Evolutionary conservation across 2,888 invertebrate species (phyloP), one percentile per base, ranked within the genome.

Genomic region (Drosophila falleni): DNA sequence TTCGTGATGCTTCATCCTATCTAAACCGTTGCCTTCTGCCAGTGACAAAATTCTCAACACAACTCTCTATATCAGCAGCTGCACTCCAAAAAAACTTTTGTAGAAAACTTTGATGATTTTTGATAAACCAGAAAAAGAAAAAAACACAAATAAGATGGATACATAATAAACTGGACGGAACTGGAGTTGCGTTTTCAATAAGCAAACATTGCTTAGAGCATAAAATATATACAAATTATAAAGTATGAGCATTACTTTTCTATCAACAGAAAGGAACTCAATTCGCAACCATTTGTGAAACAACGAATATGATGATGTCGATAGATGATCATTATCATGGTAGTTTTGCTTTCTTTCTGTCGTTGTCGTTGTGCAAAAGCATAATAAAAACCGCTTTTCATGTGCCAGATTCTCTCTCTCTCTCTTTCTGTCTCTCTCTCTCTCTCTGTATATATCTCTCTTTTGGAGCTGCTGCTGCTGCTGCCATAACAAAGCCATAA

Each of bases 401-500:
- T 87, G 80, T 76, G 83, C 70, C 71, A 63, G 55, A 56, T 53
- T 64, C 59, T 56, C 19, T 10, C 37, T 23, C 4, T 9, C 42
- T 16, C 16, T 47, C 58, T 35, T n/a, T 29, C 13, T 35, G 23
- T 8, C 4, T 1, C 41, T 10, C 23, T 44, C 2, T 47, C 29
- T 23, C 19, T 3, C 37, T 15, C 15, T 33, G 6, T 47, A 5
- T 16, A n/a, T 9, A 11, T 37, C 11, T 31, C 13, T 29, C 60
- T 49, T 10, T 35, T 37, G n/a, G 31, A 62, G 58, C 51, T 54
- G 67, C 61, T 59, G 73, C 61, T 59, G 73, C 67, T 63, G 70
- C 82, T 80, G 80, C 84, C 86, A 87, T 87, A 89, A 87, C 87
- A 91, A 91, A 91, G 91, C 91, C 89, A 91, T 91, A 91, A 91